Evolutionary conservation across 2,888 invertebrate species (phyloP), one percentile per base, ranked within the genome.

Genomic region (Sarcophaga caerulescens): DNA sequence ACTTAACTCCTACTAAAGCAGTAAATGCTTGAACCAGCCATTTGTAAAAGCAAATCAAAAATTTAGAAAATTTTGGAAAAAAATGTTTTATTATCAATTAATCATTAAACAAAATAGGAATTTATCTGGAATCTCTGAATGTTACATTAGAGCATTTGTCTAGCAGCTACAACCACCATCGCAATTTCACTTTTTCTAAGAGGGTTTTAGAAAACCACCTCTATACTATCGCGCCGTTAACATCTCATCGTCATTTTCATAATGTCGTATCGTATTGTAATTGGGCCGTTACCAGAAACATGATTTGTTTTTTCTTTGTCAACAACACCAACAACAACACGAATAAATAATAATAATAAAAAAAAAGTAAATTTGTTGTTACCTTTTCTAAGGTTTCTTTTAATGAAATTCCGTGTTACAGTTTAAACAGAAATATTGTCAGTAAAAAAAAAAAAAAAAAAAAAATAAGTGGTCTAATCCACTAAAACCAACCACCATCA

Each of bases 381-480:
- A 12, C 12, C 63, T 47, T 52, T 79, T 84, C 59, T 68, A 84
- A 79, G 84, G 84, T 84, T 84, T 75, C 84, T 70, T 84, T 84
- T 65, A 75, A 79, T 83, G n/a, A 74, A 44, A 59, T 82, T 79
- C 60, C 79, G 25, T 75, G 75, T 75, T 65, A 47, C 74, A 70
- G 14, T 74, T 63, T 17, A 77, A 81, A 62, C 25, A 60, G 52
- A n/a, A 47, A 35, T 35, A 35, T 35, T 35, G 35, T 35, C 35
- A 35, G 35, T 35, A 35, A 35, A 35, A 35, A 35, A 35, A 10
- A 82, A 65, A 65, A 11, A 10, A 68, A 35, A 71, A 10, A 10
- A 35, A 77, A 65, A 65, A n/a, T 3, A 68, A 8, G n/a, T 62
- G 70, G 65, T 71, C 57, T 65, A 82, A 82, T 76, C 35, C 44